Evolutionary conservation across 2,888 invertebrate genomes (phyloP), one percentile per base, ranked within the genome.

Genomic region (Acrobasis consociella): DNA sequence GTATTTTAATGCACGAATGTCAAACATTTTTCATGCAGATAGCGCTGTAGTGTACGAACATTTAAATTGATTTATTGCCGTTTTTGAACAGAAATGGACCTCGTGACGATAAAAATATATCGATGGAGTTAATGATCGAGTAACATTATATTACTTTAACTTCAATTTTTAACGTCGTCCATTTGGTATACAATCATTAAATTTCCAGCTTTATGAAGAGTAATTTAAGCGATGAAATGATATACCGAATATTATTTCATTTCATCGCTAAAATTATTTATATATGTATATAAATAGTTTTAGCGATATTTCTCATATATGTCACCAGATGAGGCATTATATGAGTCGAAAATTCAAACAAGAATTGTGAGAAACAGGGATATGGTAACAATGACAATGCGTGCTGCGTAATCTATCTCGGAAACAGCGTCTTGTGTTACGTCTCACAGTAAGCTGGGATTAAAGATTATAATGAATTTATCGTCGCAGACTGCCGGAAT

Each of bases 1-100:
- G 52, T 22, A 51, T 31, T 51, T 51, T 10, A 51, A 51, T 51
- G 50, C 50, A 51, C 50, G 17, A 17, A 51, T 51, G 50, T 51
- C 51, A 51, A 51, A 22, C 22, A 51, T 51, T 46, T 46, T 52
- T 52, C 31, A 52, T n/a, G 31, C 5, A 31, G 46, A 46, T 46
- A 46, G 46, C 46, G 13, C 52, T 52, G 22, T 42, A 42, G 9
- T 42, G 42, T 42, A 42, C 42, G 13, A 42, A 42, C 42, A 42
- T 51, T 51, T 51, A 51, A 51, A 51, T 51, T 22, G 51, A 42
- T 42, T 11, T 42, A 42, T 42, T 13, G 10, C 42, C 42, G 11
- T 42, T 42, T 42, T 11, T n/a, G 13, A 46, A n/a, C 46, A n/a
- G 13, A 46, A 13, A 42, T 42, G 42, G 11, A 46, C 46, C 5